phyloP scores from a whole-genome alignment of 2,797 vertebrate species.

The Catostomus latipinnis region DNA sequence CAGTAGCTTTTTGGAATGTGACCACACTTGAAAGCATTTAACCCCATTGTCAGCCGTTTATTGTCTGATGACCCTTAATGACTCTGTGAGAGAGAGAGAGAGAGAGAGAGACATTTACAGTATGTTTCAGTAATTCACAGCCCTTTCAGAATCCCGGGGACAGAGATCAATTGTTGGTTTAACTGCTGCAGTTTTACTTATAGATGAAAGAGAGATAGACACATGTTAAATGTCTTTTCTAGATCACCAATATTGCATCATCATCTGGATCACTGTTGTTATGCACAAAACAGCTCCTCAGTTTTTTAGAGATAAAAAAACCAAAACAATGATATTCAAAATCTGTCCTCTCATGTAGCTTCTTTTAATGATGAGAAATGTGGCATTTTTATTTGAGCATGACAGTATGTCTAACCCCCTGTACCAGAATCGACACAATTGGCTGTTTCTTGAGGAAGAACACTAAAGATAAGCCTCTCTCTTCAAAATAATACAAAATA shows the following conservation, averaged over 20 bases:
- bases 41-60: conserved; percentile 21
- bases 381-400: not conserved
- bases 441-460: not conserved
- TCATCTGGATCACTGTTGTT: not conserved
- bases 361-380: not conserved
- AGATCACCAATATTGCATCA: not conserved
- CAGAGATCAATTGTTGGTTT: not conserved
- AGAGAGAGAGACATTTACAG: conserved; percentile 32
- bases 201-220: not conserved
- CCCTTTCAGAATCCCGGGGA: not conserved
- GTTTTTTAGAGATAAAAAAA: not conserved
- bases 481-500: not conserved
- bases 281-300: not conserved
- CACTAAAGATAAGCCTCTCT: not conserved
- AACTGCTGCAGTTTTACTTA: not conserved
- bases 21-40: conserved; percentile 39
- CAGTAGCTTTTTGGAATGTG: conserved; percentile 33
- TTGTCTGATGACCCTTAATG: conserved; percentile 44
- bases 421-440: not conserved
- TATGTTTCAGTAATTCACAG: conserved; percentile 13
- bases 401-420: not conserved
- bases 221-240: not conserved
- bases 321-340: not conserved
- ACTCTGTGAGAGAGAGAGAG: not conserved
- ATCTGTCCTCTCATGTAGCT: not conserved